phyloP scores from a whole-genome alignment of 2,113 vertebrate genomes.

The Protomyctophum bolini region DNA sequence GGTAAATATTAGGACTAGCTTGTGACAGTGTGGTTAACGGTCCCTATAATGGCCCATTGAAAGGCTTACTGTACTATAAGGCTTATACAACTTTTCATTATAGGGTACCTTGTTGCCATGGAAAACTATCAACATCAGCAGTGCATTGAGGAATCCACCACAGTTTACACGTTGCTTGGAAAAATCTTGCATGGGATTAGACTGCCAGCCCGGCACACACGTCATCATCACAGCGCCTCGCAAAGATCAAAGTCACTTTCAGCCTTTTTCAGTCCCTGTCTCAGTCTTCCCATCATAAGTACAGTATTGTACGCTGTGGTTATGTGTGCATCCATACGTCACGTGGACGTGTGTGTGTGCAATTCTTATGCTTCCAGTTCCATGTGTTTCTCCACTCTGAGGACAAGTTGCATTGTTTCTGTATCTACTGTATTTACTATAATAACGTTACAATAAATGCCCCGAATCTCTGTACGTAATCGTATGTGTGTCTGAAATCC shows the following conservation, averaged over 20 bases:
- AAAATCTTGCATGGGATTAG: conserved; percentile 7
- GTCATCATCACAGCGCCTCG: no score
- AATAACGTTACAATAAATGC: no score
- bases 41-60: not conserved
- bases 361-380: no score
- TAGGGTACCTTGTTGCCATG: conserved; percentile 41
- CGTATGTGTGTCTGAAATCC: no score
- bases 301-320: conserved; percentile 3
- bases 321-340: conserved; percentile 4
- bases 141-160: conserved; percentile 1
- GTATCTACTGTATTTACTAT: no score
- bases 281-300: conserved; percentile 27
- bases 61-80: not conserved
- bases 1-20: conserved; percentile 8
- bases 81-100: conserved; percentile 46
- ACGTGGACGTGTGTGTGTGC: not conserved
- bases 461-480: no score
- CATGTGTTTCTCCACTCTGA: no score
- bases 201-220: no score
- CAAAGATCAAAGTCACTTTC: conserved; percentile 48
- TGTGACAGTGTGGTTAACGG: not conserved
- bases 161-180: conserved; percentile 22
- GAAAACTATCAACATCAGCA: conserved; percentile 39
- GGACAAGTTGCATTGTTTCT: no score
- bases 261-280: conserved; percentile 1